These are phyloP conservation scores for Drosophila siamana DNA, from an alignment of 2,888 invertebrate species.

Conservation along the genomic window DNA sequence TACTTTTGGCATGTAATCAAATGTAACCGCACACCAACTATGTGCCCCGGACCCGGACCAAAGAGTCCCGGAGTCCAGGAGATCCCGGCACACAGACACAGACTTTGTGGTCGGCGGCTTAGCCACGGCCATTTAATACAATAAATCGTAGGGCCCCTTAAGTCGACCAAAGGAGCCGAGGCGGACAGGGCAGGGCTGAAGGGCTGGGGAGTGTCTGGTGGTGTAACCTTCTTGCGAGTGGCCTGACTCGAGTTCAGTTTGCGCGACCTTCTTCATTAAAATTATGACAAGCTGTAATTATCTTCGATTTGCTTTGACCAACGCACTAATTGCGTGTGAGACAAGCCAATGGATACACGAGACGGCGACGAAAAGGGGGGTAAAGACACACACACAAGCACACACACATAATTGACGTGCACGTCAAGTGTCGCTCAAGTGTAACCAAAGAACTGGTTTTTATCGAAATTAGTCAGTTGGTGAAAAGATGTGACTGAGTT, in stretches of 20 bases:
- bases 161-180: conserved; percentile 11
- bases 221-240: conserved; percentile 17
- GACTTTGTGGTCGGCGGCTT: conserved; percentile 40
- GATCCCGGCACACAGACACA: conserved; percentile 7
- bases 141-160: no score
- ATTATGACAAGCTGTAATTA: conserved; percentile 81
- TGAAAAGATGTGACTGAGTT: conserved; percentile 42
- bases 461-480: conserved; percentile 53
- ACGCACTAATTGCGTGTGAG: conserved; percentile 78
- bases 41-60: conserved; percentile 45
- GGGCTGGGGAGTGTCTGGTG: background rate
- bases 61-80: conserved; percentile 1
- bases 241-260: conserved; percentile 52
- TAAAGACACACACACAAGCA: no score
- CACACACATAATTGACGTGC: conserved; percentile 39
- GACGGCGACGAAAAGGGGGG: no score
- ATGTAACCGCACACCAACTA: conserved; percentile 79
- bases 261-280: conserved; percentile 79
- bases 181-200: no score
- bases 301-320: conserved; percentile 81
- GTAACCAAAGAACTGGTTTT: conserved; percentile 50
- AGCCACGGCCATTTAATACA: conserved; percentile 67
- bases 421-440: conserved; percentile 55
- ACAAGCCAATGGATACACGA: no score
- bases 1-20: conserved; percentile 74